A percentile compares a stretch with the other conserved stretches of the same genome.
phyloP scores from a whole-genome alignment of 2,797 vertebrate species.

The Odontamblyopus rebecca region DNA sequence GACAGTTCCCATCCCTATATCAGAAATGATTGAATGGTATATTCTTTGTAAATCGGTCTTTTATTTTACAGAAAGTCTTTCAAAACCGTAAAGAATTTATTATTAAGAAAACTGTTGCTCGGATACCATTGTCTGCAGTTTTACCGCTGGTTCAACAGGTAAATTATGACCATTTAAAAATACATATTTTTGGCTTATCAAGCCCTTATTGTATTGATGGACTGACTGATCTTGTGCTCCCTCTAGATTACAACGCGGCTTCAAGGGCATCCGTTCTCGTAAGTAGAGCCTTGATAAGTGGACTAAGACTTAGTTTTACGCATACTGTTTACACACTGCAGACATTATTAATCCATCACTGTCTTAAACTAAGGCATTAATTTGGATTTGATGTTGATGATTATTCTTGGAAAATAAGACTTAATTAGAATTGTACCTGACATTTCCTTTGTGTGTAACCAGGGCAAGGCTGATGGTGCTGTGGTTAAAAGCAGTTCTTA shows the following conservation, averaged over 20 bases:
- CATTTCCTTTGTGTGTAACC: slow-evolving; percentile 31
- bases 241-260: slow-evolving; percentile 88
- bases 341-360: neutral
- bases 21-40: neutral
- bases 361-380: neutral
- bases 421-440: neutral
- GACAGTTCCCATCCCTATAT: neutral
- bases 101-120: slow-evolving; percentile 92
- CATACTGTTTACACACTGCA: neutral
- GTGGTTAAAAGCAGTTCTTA: slow-evolving; percentile 92
- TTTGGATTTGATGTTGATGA: neutral
- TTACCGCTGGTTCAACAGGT: slow-evolving; percentile 93
- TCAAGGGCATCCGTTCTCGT: slow-evolving; percentile 91
- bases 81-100: slow-evolving; percentile 86
- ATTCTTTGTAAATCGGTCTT: neutral
- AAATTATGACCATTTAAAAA: slow-evolving; percentile 27
- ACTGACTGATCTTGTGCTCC: slow-evolving; percentile 6
- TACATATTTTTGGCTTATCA: neutral
- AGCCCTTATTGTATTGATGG: neutral
- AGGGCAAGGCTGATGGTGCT: slow-evolving; percentile 91
- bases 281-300: slow-evolving; percentile 56
- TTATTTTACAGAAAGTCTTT: slow-evolving; percentile 87
- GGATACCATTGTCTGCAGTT: slow-evolving; percentile 89
- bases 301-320: neutral
- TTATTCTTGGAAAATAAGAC: slow-evolving; percentile 1